Percentiles rank a stretch among this genome's conserved stretches.
Evolutionary conservation across 2,113 vertebrate species (phyloP).

Genomic region (Crotalus tigris): DNA sequence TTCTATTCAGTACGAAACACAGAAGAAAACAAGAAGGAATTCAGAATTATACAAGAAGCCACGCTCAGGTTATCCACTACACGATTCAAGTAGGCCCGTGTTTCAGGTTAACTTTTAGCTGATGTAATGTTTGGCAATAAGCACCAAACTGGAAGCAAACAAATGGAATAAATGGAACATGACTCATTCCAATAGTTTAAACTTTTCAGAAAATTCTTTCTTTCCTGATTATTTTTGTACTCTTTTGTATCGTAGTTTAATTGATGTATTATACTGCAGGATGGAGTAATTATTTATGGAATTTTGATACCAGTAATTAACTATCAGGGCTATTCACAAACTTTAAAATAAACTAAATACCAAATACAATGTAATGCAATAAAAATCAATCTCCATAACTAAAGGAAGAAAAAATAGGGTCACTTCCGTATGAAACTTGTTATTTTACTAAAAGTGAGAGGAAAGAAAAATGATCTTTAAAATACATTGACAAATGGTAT

Average conservation of each 20-base stretch:
- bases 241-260: not conserved
- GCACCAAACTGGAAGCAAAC: not conserved
- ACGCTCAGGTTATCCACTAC: not conserved
- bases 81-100: not conserved
- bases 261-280: not conserved
- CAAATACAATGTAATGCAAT: not conserved
- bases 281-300: not conserved
- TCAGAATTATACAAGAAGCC: not conserved
- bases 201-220: slow-evolving; percentile 1
- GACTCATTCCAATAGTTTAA: not conserved
- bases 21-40: not conserved
- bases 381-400: not conserved
- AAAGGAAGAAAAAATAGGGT: not conserved
- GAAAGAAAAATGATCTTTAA: not conserved
- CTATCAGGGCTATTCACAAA: not conserved
- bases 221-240: not conserved
- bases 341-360: not conserved
- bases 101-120: not conserved
- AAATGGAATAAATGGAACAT: not conserved
- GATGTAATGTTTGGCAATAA: not conserved
- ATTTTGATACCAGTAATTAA: not conserved
- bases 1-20: not conserved
- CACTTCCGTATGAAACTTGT: not conserved
- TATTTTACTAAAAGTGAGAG: not conserved
- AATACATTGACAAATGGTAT: not conserved